phyloP scores from a whole-genome alignment of 2,113 vertebrate genomes.

The Leucosticte australis region DNA sequence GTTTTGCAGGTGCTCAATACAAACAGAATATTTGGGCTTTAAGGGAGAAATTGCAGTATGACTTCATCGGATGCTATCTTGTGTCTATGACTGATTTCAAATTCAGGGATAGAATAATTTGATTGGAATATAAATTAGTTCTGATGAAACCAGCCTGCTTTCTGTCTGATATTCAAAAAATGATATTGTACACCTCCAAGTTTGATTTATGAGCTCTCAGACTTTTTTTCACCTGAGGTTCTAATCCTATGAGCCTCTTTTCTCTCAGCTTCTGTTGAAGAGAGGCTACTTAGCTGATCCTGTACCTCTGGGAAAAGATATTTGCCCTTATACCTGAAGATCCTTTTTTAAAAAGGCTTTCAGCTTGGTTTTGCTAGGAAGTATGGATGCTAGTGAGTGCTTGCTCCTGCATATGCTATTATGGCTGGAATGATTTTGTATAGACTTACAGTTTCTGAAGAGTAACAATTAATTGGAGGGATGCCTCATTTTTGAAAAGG shows the following conservation, averaged over 20 bases:
- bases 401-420: not conserved
- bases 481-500: not conserved
- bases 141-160: constrained; percentile 28
- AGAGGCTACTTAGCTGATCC: not conserved
- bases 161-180: constrained; percentile 35
- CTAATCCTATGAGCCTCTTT: constrained; percentile 1
- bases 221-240: not conserved
- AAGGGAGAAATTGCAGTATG: not conserved
- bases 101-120: constrained; percentile 48
- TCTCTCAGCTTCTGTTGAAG: not conserved
- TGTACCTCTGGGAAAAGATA: not conserved
- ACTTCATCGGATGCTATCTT: not conserved
- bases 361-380: not conserved
- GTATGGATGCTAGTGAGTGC: not conserved
- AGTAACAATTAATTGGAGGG: not conserved
- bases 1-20: constrained; percentile 14
- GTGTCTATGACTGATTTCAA: constrained; percentile 10
- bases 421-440: not conserved
- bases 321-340: not conserved
- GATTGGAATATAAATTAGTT: constrained; percentile 38
- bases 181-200: not conserved
- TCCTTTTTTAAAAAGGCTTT: not conserved
- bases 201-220: constrained; percentile 1
- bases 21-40: constrained; percentile 6
- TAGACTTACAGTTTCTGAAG: not conserved